A percentile compares a stretch with the other conserved stretches of the same genome.
These are phyloP conservation scores for Lates japonicus DNA, from an alignment of 2,797 vertebrate genomes.

Conservation along the genomic window DNA sequence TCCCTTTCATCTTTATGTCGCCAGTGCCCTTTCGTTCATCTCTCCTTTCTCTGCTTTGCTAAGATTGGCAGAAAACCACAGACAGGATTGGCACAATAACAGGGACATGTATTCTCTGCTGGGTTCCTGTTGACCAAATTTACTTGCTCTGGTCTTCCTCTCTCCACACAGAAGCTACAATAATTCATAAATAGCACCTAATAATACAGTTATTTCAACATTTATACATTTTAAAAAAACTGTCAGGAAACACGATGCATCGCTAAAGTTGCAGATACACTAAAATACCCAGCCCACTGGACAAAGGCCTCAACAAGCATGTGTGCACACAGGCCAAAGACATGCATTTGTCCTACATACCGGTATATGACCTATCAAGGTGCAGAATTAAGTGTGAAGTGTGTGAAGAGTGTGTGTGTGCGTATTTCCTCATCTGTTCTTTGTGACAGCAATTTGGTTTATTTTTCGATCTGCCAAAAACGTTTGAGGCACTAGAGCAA, in stretches of 20 bases:
- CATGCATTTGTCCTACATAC: background rate
- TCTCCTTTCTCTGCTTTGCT: background rate
- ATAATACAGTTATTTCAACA: constrained; percentile 6
- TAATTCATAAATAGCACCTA: constrained; percentile 5
- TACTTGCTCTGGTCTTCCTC: constrained; percentile 39
- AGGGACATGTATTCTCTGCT: constrained; percentile 28
- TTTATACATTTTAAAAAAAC: constrained; percentile 1
- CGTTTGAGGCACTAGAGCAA: background rate
- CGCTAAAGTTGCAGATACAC: background rate
- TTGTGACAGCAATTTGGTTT: background rate
- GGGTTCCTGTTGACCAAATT: constrained; percentile 63
- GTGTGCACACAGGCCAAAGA: background rate
- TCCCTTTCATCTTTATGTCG: constrained; percentile 28
- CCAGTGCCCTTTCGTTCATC: constrained; percentile 10
- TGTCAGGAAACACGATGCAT: background rate
- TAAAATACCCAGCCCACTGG: background rate
- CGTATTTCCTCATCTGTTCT: background rate
- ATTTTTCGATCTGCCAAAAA: constrained; percentile 7
- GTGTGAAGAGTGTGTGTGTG: too few species aligned
- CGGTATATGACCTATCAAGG: background rate
- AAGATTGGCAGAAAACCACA: constrained; percentile 16
- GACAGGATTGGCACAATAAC: constrained; percentile 17
- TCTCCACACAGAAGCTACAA: constrained; percentile 32
- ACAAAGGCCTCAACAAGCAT: constrained; percentile 3
- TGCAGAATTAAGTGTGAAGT: background rate